Base-by-base conservation (phyloP, 2,888 invertebrate species). In the Ectemnius cavifrons region DNA sequence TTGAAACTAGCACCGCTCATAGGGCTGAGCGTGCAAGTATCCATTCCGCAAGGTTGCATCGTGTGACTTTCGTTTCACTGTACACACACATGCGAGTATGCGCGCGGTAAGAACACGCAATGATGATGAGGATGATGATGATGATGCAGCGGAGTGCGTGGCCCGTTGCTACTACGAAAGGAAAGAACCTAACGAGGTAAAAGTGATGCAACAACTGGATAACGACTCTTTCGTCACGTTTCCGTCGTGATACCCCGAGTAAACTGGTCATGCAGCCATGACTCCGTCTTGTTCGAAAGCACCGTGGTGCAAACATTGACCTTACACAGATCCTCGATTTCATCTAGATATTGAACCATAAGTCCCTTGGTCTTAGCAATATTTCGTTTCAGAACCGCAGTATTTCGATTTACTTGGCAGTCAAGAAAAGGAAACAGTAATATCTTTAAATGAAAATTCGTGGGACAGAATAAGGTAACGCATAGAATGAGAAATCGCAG, bases 191-290 rank as follows among this genome's bases (percentile, higher is more conserved):
- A 68, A 73, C 77, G 68, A 74, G 79, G 79, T 77, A 79, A 70
- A 71, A 74, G 70, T 80, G 80, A 80, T 69, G 80, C 74, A 77
- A 80, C 71, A 65, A 77, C 59, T 74, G 77, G 63, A 66, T 80
- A 79, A 79, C 80, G 65, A 77, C 69, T 60, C 80, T 80, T 80
- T 79, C 80, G 71, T 79, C 77, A 79, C 70, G 71, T 79, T 77
- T 80, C 73, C 79, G 73, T 76, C 71, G 72, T 57, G 72, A 64
- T 62, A 37, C 8, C 67, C 60, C 71, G 71, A 37, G 63, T 63
- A 72, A 58, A 52, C 59, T 67, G 77, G 77, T 71, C 74, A 37
- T 80, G 79, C 65, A 66, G 77, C 80, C 77, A 77, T 73, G 74
- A 72, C 78, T 78, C 70, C 75, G 4, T 14, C 14, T 52, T 5